Percentiles rank a stretch among this genome's conserved stretches.
phyloP scores from a whole-genome alignment of 2,113 vertebrate species.

The Elgaria multicarinata region DNA sequence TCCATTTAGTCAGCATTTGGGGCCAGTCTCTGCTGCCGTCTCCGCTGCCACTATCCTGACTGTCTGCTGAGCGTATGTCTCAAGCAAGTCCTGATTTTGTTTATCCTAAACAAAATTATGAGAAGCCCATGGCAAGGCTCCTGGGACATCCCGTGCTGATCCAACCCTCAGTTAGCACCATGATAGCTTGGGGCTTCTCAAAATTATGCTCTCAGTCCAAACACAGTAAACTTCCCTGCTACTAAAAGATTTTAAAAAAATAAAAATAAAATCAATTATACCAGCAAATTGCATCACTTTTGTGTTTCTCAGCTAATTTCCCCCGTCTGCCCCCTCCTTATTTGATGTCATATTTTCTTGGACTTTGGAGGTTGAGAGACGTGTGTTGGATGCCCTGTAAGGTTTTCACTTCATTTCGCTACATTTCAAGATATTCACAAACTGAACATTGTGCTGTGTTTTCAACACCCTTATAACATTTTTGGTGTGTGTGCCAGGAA shows the following conservation, averaged over 20 bases:
- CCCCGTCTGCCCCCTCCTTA: background rate
- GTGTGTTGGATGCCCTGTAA: background rate
- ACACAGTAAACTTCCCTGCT: background rate
- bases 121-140: background rate
- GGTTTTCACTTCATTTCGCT: background rate
- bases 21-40: too few relatives aligned
- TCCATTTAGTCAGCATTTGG: background rate
- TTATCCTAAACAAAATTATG: background rate
- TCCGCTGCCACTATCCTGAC: background rate
- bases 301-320: background rate
- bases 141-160: background rate
- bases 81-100: background rate
- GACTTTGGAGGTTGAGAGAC: background rate
- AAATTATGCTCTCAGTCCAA: background rate
- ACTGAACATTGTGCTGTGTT: background rate
- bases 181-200: background rate
- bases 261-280: background rate
- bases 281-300: background rate
- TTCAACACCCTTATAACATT: conserved; percentile 11
- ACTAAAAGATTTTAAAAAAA: background rate
- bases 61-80: background rate
- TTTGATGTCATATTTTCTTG: background rate
- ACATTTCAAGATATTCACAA: conserved; percentile 22
- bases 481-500: conserved; percentile 26
- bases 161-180: too few relatives aligned